Conservation (phyloP, 2,113 vertebrate genomes). For the Eleginops maclovinus region DNA sequence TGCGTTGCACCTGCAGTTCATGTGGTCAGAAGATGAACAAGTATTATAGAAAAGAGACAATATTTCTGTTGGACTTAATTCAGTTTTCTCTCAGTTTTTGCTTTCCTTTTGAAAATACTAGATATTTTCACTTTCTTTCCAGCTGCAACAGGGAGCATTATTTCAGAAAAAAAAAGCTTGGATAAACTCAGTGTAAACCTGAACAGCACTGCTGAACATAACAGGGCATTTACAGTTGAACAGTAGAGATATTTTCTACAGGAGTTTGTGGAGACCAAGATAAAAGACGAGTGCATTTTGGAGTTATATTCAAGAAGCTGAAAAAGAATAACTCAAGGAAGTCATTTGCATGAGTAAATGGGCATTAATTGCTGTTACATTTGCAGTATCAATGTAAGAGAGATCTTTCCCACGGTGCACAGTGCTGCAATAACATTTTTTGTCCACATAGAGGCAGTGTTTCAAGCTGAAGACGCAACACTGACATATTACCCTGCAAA, state of each 20-base stretch:
- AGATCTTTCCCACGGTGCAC: too few relatives aligned
- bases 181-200: too few relatives aligned
- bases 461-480: neutral
- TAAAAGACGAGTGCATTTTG: too few relatives aligned
- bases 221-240: too few relatives aligned
- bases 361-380: neutral
- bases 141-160: too few relatives aligned
- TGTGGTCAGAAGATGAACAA: neutral
- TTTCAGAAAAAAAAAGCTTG: neutral
- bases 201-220: too few relatives aligned
- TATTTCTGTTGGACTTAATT: neutral
- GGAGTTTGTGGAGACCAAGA: too few relatives aligned
- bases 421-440: neutral
- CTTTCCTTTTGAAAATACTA: neutral
- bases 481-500: neutral
- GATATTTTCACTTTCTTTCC: neutral
- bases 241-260: too few relatives aligned
- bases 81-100: neutral
- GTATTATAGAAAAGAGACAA: neutral
- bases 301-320: too few relatives aligned
- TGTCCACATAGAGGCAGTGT: neutral
- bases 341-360: neutral
- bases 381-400: neutral
- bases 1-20: slow-evolving; percentile 18
- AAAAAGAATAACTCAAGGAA: neutral